phyloP scores from a whole-genome alignment of 2,113 vertebrate genomes.

The Tyto alba region DNA sequence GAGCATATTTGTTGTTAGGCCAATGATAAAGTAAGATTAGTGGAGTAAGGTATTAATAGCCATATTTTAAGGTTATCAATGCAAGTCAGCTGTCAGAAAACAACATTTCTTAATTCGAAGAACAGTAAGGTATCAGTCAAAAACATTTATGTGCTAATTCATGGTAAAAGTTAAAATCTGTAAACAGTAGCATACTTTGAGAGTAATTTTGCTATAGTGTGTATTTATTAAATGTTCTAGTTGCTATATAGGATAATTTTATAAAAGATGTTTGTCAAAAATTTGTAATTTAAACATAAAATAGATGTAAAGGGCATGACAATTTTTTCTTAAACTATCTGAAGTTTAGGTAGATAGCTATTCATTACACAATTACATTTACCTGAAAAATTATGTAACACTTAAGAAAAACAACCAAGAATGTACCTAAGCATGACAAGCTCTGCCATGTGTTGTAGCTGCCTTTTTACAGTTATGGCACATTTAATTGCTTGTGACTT shows the following conservation, averaged over 20 bases:
- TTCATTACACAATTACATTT: neutral
- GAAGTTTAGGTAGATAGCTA: neutral
- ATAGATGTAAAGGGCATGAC: neutral
- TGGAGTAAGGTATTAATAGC: neutral
- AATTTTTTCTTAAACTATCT: neutral
- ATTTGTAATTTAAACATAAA: neutral
- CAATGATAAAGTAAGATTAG: neutral
- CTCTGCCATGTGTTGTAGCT: neutral
- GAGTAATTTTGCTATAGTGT: neutral
- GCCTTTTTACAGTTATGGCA: neutral
- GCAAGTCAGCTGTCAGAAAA: neutral
- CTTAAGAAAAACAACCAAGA: neutral
- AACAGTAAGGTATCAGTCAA: neutral
- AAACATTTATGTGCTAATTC: neutral
- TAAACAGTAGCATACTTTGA: neutral
- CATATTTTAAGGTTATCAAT: neutral
- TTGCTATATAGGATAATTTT: neutral
- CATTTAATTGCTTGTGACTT: neutral
- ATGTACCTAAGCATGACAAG: neutral
- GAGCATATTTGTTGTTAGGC: neutral
- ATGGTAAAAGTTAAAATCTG: neutral
- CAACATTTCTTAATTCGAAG: neutral
- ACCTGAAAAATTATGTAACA: neutral
- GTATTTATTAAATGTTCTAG: neutral
- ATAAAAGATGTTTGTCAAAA: neutral